Conservation (phyloP, 2,888 invertebrate genomes). For the Drosophila picticornis region DNA sequence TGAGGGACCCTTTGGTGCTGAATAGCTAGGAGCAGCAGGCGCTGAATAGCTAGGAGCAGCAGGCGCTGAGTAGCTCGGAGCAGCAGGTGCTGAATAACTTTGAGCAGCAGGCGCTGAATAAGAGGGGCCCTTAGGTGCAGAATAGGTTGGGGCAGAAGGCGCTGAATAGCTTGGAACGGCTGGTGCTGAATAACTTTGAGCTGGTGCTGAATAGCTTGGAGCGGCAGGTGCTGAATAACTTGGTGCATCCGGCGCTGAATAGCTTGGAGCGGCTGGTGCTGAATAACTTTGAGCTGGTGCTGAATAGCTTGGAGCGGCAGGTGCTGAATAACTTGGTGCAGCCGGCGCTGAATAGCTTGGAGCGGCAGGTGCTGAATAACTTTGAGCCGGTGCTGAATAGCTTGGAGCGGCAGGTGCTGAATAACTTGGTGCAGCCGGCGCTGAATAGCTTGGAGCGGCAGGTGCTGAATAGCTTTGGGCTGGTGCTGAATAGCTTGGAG, state of each 20-base stretch:
- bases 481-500: slow-evolving; percentile 23
- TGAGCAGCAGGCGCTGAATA: slow-evolving; percentile 16
- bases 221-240: slow-evolving; percentile 30
- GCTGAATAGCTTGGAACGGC: slow-evolving; percentile 21
- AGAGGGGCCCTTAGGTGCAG: too few relatives aligned
- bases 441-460: slow-evolving; percentile 4
- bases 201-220: slow-evolving; percentile 29
- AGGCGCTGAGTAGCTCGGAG: slow-evolving; percentile 33
- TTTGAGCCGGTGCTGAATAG: slow-evolving; percentile 24
- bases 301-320: neutral
- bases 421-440: neutral
- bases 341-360: slow-evolving; percentile 28
- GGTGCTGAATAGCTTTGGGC: slow-evolving; percentile 35
- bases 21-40: neutral
- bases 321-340: slow-evolving; percentile 12
- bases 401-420: neutral
- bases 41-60: slow-evolving; percentile 23
- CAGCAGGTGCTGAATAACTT: slow-evolving; percentile 21
- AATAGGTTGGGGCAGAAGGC: slow-evolving; percentile 13
- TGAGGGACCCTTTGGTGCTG: too few relatives aligned
- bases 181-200: slow-evolving; percentile 16
- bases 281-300: slow-evolving; percentile 11
- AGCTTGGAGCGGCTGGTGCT: neutral
- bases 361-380: slow-evolving; percentile 11
- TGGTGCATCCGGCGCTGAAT: slow-evolving; percentile 4